Base-by-base conservation (phyloP, 2,113 vertebrate genomes). In the Xiphophorus maculatus region DNA sequence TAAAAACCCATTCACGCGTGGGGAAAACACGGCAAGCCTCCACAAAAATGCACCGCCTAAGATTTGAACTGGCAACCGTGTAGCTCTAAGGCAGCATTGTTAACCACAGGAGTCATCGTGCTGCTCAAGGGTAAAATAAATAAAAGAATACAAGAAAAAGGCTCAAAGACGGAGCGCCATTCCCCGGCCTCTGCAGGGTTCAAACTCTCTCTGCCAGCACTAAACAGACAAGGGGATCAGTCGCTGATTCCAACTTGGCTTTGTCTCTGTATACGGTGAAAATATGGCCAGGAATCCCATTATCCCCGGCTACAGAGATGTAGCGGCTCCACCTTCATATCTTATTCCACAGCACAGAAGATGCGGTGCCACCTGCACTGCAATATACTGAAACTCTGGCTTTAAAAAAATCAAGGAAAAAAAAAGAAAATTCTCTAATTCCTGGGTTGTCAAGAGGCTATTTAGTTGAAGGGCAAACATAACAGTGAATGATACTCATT, bases 281-380 rank as follows among this genome's bases (percentile, higher is more conserved):
- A 90, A 89, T 88, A 81, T 84, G 88, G 82, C 77, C 90, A 82
- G 77, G 86, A 90, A 91, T 91, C 76, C 84, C 82, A 88, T 89
- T 90, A 88, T 90, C 81, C 80, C 51, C 2, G 22, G 80, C 80
- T 84, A 76, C 72, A 77, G 80, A 85, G 80, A 81, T 80, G 79
- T 27, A 48, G 84, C 54, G 44, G 67, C 77, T 88, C 37, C 87
- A 83, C 79, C 82, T 87, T 80, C 88, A 85, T 86, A 84, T 87
- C 78, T 79, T 80, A 87, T 76, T 76, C 61, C 64, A 48, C 61
- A 22, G 76, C 61, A 30, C 60, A 73, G 63, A 62, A 82, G 60
- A 28, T 61, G 30, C 28, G 61, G 58, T 54, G 62, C 69, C 74
- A 87, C 86, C 80, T 83, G 83, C 61, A 19, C 75, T 70, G 71